These are phyloP conservation scores for Cariama cristata DNA, from an alignment of 2,113 vertebrate genomes.

Conservation along the genomic window DNA sequence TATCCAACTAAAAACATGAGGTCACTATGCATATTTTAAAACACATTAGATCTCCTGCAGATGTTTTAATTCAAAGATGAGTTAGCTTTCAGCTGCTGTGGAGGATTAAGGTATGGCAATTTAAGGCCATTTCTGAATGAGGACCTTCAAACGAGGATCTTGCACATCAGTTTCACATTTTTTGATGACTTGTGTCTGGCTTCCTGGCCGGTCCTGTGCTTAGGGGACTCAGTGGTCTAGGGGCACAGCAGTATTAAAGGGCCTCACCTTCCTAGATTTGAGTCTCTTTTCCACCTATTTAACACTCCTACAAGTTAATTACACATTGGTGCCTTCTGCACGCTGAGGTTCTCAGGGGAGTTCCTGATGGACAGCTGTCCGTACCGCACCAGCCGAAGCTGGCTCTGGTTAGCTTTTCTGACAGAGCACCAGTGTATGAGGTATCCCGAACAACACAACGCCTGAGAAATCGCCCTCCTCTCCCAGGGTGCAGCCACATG, in stretches of 20 bases:
- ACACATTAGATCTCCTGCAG: neutral
- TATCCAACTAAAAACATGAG: neutral
- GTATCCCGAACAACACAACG: rapidly evolving
- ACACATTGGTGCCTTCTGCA: neutral
- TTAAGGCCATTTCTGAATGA: neutral
- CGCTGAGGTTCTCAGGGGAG: neutral
- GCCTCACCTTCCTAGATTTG: neutral
- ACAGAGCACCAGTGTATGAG: neutral
- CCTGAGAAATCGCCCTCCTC: neutral
- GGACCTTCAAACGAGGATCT: neutral
- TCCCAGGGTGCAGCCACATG: rapidly evolving
- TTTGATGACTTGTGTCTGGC: neutral
- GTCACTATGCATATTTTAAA: neutral
- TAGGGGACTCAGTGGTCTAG: neutral
- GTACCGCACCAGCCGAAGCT: no score
- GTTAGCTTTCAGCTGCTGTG: neutral
- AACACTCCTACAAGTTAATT: neutral
- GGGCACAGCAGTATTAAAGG: neutral
- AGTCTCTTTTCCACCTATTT: neutral
- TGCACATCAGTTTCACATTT: neutral
- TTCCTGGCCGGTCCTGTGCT: neutral
- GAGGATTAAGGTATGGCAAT: neutral
- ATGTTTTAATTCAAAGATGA: neutral
- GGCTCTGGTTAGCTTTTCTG: neutral
- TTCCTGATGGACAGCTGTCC: neutral